phyloP scores from a whole-genome alignment of 2,888 invertebrate genomes.

The Habroteleia sp. region DNA sequence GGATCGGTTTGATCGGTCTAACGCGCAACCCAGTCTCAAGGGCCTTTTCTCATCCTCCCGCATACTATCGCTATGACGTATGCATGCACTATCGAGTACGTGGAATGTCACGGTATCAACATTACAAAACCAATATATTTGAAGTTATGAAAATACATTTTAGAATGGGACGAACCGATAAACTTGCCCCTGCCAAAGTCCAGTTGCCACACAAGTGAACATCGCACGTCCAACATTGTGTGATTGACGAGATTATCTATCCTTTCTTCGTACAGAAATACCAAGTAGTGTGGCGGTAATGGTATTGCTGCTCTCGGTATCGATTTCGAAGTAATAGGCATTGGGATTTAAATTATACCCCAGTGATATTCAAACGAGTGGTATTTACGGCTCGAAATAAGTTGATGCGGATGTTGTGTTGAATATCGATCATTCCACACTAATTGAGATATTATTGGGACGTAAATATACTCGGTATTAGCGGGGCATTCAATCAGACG shows the following conservation, averaged over 20 bases:
- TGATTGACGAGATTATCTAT: conserved; percentile 36
- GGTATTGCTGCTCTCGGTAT: conserved; percentile 27
- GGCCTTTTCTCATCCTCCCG: conserved; percentile 67
- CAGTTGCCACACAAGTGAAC: conserved; percentile 30
- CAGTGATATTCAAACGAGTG: conserved; percentile 18
- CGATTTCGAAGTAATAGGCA: conserved; percentile 21
- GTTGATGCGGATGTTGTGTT: conserved; percentile 7
- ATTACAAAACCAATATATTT: conserved; percentile 36
- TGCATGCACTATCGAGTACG: conserved; percentile 56
- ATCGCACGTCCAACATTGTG: conserved; percentile 20
- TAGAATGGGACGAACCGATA: conserved; percentile 7
- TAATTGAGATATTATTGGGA: conserved; percentile 34
- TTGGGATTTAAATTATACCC: conserved; percentile 45
- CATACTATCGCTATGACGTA: conserved; percentile 55
- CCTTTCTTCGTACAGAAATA: conserved; percentile 11
- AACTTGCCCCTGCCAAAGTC: conserved; percentile 6
- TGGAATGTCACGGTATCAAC: conserved; percentile 43
- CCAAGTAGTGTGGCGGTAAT: conserved; percentile 22
- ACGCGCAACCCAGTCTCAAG: conserved; percentile 70
- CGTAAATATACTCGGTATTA: conserved; percentile 8
- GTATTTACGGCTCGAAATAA: conserved; percentile 17
- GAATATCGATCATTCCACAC: conserved; percentile 12
- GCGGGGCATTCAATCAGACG: conserved; percentile 7
- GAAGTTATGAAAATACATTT: conserved; percentile 40
- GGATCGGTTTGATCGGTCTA: conserved; percentile 70